Evolutionary conservation across 2,888 invertebrate species (phyloP).

Genomic region (Anodontia alba): DNA sequence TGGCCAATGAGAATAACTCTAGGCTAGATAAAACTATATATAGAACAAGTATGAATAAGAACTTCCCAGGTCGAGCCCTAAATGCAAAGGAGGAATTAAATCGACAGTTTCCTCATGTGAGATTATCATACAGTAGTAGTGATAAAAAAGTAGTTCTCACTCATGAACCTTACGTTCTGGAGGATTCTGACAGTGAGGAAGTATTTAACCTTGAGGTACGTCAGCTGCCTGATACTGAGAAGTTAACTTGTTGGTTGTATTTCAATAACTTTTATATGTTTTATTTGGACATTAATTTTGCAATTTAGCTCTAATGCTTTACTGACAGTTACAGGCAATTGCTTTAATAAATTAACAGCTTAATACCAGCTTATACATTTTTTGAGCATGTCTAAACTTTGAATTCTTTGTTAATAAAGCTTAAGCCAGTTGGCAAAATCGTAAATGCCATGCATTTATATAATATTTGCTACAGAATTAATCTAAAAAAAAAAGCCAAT

Average conservation of each 20-base stretch:
- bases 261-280: neutral
- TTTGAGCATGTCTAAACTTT: no score
- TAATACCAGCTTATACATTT: no score
- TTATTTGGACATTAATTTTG: neutral
- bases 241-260: neutral
- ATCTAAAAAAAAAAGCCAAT: no score
- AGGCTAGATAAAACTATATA: constrained; percentile 51
- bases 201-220: constrained; percentile 70
- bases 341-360: no score
- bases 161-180: constrained; percentile 64
- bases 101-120: constrained; percentile 71
- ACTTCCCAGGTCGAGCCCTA: constrained; percentile 56
- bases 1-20: constrained; percentile 72
- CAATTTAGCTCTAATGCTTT: neutral
- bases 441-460: no score
- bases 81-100: constrained; percentile 66
- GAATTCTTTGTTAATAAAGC: no score
- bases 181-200: constrained; percentile 68
- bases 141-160: constrained; percentile 68
- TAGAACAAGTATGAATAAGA: constrained; percentile 46
- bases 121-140: constrained; percentile 71
- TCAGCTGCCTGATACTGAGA: constrained; percentile 12
- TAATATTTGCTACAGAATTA: no score
- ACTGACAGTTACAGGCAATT: constrained; percentile 1
- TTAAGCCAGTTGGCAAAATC: no score